Percentiles rank a stretch among this genome's conserved stretches.
Evolutionary conservation across 2,888 invertebrate species (phyloP).

Genomic region (Zygogramma bicolorata): DNA sequence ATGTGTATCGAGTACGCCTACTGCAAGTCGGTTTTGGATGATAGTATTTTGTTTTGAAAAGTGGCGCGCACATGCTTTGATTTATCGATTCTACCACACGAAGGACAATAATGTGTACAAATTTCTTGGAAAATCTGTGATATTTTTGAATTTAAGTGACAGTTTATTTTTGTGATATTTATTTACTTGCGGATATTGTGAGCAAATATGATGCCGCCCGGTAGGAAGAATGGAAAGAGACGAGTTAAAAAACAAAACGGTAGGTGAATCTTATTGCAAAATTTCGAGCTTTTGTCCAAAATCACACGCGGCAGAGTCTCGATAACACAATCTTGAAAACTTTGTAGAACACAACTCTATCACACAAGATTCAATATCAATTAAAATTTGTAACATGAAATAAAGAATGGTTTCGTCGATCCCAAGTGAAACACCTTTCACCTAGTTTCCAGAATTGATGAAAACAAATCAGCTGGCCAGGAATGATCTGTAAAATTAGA

Average conservation of each 20-base stretch:
- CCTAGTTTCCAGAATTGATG: too few relatives aligned
- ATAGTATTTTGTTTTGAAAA: slow-evolving; percentile 38
- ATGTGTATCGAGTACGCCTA: slow-evolving; percentile 49
- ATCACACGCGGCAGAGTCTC: not conserved
- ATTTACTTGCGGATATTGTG: slow-evolving; percentile 4
- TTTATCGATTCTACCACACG: slow-evolving; percentile 5
- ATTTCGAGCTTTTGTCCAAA: not conserved
- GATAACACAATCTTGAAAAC: not conserved
- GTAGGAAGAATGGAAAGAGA: slow-evolving; percentile 57
- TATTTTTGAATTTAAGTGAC: slow-evolving; percentile 30
- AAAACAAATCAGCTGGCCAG: too few relatives aligned
- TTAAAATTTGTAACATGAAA: too few relatives aligned
- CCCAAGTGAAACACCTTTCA: too few relatives aligned
- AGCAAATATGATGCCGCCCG: slow-evolving; percentile 51
- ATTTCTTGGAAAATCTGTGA: slow-evolving; percentile 28
- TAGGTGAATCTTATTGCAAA: slow-evolving; percentile 39
- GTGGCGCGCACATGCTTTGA: slow-evolving; percentile 25
- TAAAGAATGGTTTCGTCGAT: too few relatives aligned
- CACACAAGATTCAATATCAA: too few relatives aligned
- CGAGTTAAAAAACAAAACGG: slow-evolving; percentile 60
- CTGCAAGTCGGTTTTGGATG: slow-evolving; percentile 47
- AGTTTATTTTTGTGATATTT: slow-evolving; percentile 30
- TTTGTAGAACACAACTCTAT: too few relatives aligned
- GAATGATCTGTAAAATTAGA: too few relatives aligned
- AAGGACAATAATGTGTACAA: slow-evolving; percentile 30